Conservation (phyloP, 2,797 vertebrate species). For the Myiotriccus ornatus region DNA sequence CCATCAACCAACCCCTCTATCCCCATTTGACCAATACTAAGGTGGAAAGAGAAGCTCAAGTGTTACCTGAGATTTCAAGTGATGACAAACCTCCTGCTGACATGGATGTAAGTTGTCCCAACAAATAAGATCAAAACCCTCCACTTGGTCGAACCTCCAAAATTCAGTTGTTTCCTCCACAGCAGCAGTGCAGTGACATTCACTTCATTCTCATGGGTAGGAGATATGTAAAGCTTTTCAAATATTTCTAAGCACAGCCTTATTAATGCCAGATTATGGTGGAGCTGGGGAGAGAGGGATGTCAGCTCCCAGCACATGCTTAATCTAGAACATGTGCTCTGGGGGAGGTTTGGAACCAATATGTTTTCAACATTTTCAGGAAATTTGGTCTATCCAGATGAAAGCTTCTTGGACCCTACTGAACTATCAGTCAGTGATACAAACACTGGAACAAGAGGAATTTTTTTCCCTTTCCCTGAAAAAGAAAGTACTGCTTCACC, state of each 20-base stretch:
- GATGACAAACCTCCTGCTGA: neutral
- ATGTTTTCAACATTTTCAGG: slow-evolving; percentile 65
- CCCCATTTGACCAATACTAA: neutral
- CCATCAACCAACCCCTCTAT: no score
- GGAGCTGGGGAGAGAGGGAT: slow-evolving; percentile 14
- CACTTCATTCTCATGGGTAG: neutral
- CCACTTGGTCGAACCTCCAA: neutral
- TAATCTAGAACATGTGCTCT: slow-evolving; percentile 64
- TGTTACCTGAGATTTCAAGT: neutral
- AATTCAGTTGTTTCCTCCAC: neutral
- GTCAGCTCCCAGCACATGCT: slow-evolving; percentile 51
- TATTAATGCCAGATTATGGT: slow-evolving; percentile 49
- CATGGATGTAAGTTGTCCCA: neutral
- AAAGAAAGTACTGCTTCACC: slow-evolving; percentile 4
- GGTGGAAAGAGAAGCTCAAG: neutral
- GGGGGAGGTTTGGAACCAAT: slow-evolving; percentile 54
- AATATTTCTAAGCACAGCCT: neutral
- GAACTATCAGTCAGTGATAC: slow-evolving; percentile 15
- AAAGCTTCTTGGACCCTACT: slow-evolving; percentile 58
- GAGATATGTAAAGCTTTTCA: slow-evolving; percentile 26
- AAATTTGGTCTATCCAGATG: slow-evolving; percentile 67
- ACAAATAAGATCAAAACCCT: neutral
- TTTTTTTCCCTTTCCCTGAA: neutral
- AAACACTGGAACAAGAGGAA: slow-evolving; percentile 13
- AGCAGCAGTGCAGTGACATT: neutral